These are phyloP conservation scores for Gryon sp. DNA, from an alignment of 1,140 invertebrate species.

Conservation along the genomic window DNA sequence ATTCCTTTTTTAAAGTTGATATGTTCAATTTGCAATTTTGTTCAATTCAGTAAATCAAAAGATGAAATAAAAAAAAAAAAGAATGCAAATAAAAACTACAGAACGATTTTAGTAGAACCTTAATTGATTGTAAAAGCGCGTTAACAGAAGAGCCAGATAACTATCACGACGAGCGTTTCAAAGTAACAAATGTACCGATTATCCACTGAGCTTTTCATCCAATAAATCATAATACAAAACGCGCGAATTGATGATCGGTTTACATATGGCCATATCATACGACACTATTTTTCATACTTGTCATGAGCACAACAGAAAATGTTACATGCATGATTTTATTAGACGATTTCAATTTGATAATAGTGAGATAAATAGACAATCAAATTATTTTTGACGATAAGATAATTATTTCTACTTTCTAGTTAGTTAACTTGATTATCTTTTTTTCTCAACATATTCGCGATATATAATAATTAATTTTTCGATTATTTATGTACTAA, in stretches of 20 bases:
- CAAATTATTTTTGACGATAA: no score
- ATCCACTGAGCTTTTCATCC: conserved; percentile 55
- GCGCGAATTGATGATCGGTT: conserved; percentile 33
- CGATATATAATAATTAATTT: no score
- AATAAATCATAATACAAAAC: conserved; percentile 60
- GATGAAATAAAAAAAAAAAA: no score
- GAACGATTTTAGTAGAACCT: conserved; percentile 17
- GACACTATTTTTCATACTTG: conserved; percentile 38
- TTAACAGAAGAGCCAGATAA: conserved; percentile 47
- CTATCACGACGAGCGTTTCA: conserved; percentile 40
- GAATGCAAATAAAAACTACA: no score
- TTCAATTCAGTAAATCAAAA: no score
- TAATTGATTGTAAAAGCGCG: conserved; percentile 52
- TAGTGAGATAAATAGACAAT: no score
- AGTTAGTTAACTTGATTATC: no score
- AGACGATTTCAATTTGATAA: conserved; percentile 21
- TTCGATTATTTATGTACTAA: no score
- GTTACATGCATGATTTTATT: conserved; percentile 13
- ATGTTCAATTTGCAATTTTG: no score
- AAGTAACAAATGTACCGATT: conserved; percentile 57
- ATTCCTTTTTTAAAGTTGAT: no score
- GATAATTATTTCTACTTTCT: no score
- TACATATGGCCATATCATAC: conserved; percentile 28
- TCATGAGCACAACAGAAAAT: conserved; percentile 23
- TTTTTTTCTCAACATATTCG: no score